Percentiles rank a stretch among this genome's conserved stretches.
Evolutionary conservation across 2,888 invertebrate genomes (phyloP).

Genomic region (Cheilosia urbana): DNA sequence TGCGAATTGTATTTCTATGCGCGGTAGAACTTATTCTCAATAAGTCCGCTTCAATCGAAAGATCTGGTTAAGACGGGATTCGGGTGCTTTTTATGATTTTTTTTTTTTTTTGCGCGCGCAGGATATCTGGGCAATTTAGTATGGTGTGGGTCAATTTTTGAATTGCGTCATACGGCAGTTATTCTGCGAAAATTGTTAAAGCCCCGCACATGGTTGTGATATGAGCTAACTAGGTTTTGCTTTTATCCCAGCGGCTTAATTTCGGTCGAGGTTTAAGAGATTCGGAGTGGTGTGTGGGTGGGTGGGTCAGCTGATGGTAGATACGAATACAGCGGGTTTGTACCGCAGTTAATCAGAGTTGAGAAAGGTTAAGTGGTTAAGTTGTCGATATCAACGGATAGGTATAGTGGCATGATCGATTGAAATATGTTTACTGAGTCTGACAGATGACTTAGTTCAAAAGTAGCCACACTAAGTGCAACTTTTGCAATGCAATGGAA

Average conservation of each 20-base stretch:
- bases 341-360: no score
- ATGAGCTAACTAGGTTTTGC: conserved; percentile 1
- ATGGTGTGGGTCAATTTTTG: not conserved
- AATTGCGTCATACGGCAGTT: conserved; percentile 1
- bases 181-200: not conserved
- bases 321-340: no score
- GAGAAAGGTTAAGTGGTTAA: no score
- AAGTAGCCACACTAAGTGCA: no score
- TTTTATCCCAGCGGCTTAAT: not conserved
- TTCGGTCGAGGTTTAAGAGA: not conserved
- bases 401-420: no score
- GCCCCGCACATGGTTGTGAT: conserved; percentile 14
- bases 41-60: not conserved
- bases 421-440: no score
- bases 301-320: conserved; percentile 8
- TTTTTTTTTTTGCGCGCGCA: not conserved
- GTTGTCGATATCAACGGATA: no score
- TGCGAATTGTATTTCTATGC: not conserved
- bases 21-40: no score
- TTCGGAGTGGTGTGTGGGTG: not conserved
- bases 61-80: conserved; percentile 1
- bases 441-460: no score
- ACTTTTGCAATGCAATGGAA: no score
- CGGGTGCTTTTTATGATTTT: not conserved
- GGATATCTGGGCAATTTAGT: not conserved